Evolutionary conservation across 2,888 invertebrate species (phyloP).

Genomic region (Apotomis betuletana): DNA sequence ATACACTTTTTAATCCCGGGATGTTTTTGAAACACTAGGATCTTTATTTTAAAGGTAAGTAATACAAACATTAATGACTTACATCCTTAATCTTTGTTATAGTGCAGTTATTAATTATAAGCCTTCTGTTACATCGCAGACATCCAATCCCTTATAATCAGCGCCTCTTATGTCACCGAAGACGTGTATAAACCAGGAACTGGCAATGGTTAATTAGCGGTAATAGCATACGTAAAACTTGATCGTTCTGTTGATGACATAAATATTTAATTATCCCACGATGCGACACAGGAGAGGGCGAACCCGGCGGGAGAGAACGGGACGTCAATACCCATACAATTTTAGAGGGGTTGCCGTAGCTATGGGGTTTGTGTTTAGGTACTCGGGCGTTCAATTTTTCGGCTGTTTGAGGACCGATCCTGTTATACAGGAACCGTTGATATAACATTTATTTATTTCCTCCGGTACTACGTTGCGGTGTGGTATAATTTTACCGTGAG

Average conservation of each 20-base stretch:
- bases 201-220: conserved; percentile 30
- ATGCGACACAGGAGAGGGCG: conserved; percentile 69
- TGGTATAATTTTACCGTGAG: conserved; percentile 9
- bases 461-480: neutral
- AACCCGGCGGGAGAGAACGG: conserved; percentile 63
- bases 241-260: conserved; percentile 50
- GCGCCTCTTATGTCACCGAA: neutral
- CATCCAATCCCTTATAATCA: neutral
- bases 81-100: neutral
- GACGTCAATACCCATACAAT: conserved; percentile 63
- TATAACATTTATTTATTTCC: conserved; percentile 35
- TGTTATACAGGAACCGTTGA: conserved; percentile 45
- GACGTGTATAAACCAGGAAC: conserved; percentile 16
- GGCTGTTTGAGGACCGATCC: conserved; percentile 49
- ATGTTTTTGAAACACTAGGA: conserved; percentile 69
- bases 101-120: conserved; percentile 1
- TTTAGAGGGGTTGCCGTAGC: conserved; percentile 71
- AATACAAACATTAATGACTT: conserved; percentile 55
- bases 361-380: conserved; percentile 46
- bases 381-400: conserved; percentile 52
- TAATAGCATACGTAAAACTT: conserved; percentile 33
- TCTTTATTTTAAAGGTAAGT: conserved; percentile 52
- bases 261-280: conserved; percentile 82
- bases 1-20: conserved; percentile 67
- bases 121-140: neutral